phyloP scores from a whole-genome alignment of 2,113 vertebrate genomes.

The Nicator chloris region DNA sequence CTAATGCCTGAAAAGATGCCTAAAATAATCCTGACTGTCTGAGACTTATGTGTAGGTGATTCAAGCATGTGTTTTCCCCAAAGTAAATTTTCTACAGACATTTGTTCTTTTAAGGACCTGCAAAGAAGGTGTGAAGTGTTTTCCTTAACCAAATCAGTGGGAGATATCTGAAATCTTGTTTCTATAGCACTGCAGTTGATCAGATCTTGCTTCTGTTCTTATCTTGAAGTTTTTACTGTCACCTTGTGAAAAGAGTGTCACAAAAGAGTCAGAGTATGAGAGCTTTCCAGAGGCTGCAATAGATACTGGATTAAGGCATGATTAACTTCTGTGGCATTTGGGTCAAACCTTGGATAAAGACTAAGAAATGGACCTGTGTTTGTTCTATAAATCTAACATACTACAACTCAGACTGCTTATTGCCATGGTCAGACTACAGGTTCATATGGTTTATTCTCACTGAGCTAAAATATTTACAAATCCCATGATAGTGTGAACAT shows the following conservation, averaged over 20 bases:
- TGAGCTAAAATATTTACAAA: not conserved
- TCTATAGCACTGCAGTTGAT: not conserved
- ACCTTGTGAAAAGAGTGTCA: not conserved
- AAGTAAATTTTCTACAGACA: not conserved
- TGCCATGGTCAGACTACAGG: not conserved
- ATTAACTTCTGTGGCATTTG: not conserved
- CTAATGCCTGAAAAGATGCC: not conserved
- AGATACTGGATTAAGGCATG: not conserved
- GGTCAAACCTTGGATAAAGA: not conserved
- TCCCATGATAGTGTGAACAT: not conserved
- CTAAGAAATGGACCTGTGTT: not conserved
- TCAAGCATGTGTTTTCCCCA: not conserved
- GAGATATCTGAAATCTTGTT: not conserved
- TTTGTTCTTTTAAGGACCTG: not conserved
- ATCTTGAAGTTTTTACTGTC: not conserved
- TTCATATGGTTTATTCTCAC: not conserved
- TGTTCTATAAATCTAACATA: not conserved
- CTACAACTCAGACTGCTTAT: not conserved
- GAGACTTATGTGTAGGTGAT: not conserved
- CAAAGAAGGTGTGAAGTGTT: not conserved
- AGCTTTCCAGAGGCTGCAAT: not conserved
- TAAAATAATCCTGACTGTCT: not conserved
- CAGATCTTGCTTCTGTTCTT: not conserved
- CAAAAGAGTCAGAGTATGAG: not conserved
- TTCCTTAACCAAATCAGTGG: not conserved